A percentile compares a stretch with the other conserved stretches of the same genome.
These are phyloP conservation scores for Andrena hattorfiana DNA, from an alignment of 2,888 invertebrate species.

Conservation along the genomic window DNA sequence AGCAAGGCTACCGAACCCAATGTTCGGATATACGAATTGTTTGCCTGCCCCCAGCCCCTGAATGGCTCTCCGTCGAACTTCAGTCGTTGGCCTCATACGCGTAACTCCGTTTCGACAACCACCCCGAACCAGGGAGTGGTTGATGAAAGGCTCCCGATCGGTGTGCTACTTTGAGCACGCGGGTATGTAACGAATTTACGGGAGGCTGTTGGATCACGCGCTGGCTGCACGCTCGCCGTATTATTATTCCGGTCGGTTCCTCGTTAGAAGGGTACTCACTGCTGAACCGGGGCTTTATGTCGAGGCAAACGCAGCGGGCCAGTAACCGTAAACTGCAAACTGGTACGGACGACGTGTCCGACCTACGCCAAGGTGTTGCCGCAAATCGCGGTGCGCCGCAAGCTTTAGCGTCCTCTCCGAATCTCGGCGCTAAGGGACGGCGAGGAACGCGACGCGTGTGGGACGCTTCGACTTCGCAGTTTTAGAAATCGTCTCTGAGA, in stretches of 20 bases:
- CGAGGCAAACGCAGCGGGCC: background rate
- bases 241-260: background rate
- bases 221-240: background rate
- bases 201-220: background rate
- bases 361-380: slow-evolving; percentile 29
- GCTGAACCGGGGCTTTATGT: background rate
- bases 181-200: background rate
- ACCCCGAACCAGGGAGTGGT: background rate
- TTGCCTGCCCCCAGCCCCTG: background rate
- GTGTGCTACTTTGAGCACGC: background rate
- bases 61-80: background rate
- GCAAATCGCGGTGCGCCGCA: slow-evolving; percentile 44
- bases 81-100: background rate
- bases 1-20: background rate
- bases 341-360: slow-evolving; percentile 29
- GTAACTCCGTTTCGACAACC: background rate
- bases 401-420: slow-evolving; percentile 13
- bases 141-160: background rate
- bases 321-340: slow-evolving; percentile 45
- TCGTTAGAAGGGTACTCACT: background rate
- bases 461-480: too few species aligned
- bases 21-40: slow-evolving; percentile 23
- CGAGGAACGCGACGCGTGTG: too few species aligned
- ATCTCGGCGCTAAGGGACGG: background rate
- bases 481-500: too few species aligned